A percentile compares a stretch with the other conserved stretches of the same genome.
These are phyloP conservation scores for Rhynchonycteris naso DNA, from an alignment of 2,797 vertebrate species.

Conservation along the genomic window DNA sequence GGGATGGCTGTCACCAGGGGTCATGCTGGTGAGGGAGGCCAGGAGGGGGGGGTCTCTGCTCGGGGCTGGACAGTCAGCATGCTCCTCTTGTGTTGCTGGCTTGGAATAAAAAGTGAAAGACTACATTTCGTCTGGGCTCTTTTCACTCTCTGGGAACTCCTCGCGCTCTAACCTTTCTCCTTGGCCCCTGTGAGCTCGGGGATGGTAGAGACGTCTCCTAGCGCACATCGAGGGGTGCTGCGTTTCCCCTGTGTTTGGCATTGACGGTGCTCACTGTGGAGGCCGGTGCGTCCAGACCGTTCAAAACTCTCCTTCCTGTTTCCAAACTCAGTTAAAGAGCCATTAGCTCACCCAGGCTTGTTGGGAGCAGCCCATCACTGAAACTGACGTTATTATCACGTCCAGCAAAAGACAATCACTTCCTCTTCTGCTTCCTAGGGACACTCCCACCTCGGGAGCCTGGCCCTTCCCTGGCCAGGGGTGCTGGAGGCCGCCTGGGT, in stretches of 20 bases:
- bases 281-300: not conserved
- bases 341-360: conserved; percentile 74
- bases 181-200: fast-evolving
- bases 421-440: conserved; percentile 68
- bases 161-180: not conserved
- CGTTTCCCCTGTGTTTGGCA: not conserved
- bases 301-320: conserved; percentile 65
- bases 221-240: fast-evolving
- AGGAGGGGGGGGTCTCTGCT: not conserved
- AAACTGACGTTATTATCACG: conserved; percentile 78
- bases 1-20: fast-evolving
- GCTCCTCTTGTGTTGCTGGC: not conserved
- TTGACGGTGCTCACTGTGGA: not conserved
- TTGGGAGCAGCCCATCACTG: conserved; percentile 71
- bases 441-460: not conserved
- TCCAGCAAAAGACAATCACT: conserved; percentile 63
- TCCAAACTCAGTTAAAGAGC: conserved; percentile 75
- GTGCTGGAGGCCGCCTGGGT: not conserved
- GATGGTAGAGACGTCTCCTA: fast-evolving
- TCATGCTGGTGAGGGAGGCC: fast-evolving
- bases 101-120: not conserved
- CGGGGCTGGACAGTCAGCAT: fast-evolving
- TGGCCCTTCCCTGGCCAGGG: not conserved
- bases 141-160: not conserved
- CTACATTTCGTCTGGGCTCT: fast-evolving